phyloP scores from a whole-genome alignment of 1,140 invertebrate species.

The Holotrichia oblita region DNA sequence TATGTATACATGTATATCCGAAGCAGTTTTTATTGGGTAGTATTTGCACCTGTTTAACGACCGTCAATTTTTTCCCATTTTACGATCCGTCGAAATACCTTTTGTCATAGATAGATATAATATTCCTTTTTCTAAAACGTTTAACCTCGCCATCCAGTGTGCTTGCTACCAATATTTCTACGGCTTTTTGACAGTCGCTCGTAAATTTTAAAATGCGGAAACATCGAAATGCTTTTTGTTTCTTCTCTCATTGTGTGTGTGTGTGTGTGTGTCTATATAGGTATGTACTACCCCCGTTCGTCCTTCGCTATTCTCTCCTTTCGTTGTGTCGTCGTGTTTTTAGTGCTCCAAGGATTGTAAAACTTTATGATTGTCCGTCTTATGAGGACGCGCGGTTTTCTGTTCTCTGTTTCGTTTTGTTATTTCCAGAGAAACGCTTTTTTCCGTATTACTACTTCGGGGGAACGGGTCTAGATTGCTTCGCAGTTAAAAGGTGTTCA shows the following conservation, averaged over 20 bases:
- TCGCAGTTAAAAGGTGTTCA: too few relatives aligned
- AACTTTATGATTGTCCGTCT: neutral
- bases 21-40: slow-evolving; percentile 1
- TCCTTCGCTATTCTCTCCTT: neutral
- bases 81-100: neutral
- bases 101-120: neutral
- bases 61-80: neutral
- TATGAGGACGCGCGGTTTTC: neutral
- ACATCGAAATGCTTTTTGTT: slow-evolving; percentile 1
- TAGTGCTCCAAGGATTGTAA: slow-evolving; percentile 12
- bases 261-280: neutral
- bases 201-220: slow-evolving; percentile 17
- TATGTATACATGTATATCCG: too few relatives aligned
- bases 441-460: neutral
- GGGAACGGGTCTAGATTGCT: too few relatives aligned
- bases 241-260: too few relatives aligned
- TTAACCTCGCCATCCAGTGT: neutral
- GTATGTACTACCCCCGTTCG: neutral
- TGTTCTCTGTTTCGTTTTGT: neutral
- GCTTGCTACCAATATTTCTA: slow-evolving; percentile 10
- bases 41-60: slow-evolving; percentile 16
- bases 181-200: slow-evolving; percentile 10
- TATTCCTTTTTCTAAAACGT: neutral
- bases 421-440: too few relatives aligned
- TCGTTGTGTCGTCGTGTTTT: neutral